These are phyloP conservation scores for Genyomyrus donnyi DNA, from an alignment of 2,113 vertebrate genomes.

Conservation along the genomic window DNA sequence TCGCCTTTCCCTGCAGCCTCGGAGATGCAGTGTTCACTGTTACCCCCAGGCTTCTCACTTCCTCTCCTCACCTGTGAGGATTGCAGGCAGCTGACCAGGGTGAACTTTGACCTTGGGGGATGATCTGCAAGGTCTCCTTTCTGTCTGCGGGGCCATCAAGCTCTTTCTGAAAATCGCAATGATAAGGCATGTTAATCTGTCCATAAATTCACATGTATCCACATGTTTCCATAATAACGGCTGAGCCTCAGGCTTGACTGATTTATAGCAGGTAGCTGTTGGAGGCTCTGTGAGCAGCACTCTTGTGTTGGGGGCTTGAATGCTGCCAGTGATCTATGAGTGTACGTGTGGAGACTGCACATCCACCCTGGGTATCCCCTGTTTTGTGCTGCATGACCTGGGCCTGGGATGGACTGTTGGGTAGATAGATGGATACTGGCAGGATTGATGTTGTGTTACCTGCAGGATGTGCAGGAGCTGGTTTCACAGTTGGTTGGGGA, in stretches of 20 bases:
- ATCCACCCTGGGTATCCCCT: background rate
- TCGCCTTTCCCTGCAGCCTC: background rate
- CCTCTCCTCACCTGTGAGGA: background rate
- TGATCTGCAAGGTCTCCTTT: background rate
- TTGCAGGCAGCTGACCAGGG: background rate
- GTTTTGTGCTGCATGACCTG: background rate
- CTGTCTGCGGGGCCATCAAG: background rate
- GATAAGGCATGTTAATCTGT: background rate
- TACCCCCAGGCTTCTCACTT: background rate
- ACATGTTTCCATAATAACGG: background rate
- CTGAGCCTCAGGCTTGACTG: background rate
- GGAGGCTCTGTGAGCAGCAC: background rate
- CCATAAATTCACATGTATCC: background rate
- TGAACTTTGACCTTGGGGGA: constrained; percentile 1
- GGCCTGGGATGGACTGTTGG: background rate
- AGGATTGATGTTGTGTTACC: background rate
- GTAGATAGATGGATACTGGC: background rate
- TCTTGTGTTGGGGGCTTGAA: background rate
- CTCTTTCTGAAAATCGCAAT: background rate
- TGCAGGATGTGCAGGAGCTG: background rate
- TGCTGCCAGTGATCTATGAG: background rate
- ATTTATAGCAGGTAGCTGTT: background rate
- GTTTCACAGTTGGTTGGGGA: background rate
- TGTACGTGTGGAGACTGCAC: background rate
- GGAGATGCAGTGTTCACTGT: background rate